Base-by-base conservation (phyloP, 2,113 vertebrate genomes). In the Phoxinus phoxinus region DNA sequence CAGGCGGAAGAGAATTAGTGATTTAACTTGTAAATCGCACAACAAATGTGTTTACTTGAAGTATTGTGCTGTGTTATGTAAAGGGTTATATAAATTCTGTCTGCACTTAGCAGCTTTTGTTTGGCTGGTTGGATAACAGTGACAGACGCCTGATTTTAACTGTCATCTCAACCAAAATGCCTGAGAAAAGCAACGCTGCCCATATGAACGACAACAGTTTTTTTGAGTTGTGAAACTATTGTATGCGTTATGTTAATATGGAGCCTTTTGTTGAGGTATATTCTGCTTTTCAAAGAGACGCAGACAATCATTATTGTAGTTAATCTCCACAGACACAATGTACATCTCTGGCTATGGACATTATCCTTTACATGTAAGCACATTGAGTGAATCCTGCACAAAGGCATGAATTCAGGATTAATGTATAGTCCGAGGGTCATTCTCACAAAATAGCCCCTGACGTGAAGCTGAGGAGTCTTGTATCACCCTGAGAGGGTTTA, bases 51-150 rank as follows among this genome's bases (percentile, higher is more conserved):
- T 80, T 84, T 88, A 61, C 58, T 73, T 44, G 13, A 86, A 84
- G 84, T 51, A 37, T 32, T 77, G 80, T 71, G 41, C 37, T 23
- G 15, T 75, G 75, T 86, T 84, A 79, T 69, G 69, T 88, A 84
- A 88, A 59, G 59, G 25, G 67, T 86, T 86, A 80, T 75, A 84
- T 81, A 84, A 86, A 88, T 67, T 82, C 61, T 76, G 85, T 83
- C 72, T 76, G 79, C 67, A 86, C 74, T 63, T 65, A 83, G 65
- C 80, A 86, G 81, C 87, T 86, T 88, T 84, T 88, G 87, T 88
- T 88, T 58, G 75, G n/a, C 25, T 83, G 67, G 35, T 63, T 88
- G 87, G 63, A 84, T 69, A 86, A 84, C 81, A 86, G 56, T n/a
- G 63, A 69, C 87, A 86, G 85, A 88, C 53, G 84, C 67, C 81